phyloP scores from a whole-genome alignment of 1,140 invertebrate species.

The Phocides pigmalion region DNA sequence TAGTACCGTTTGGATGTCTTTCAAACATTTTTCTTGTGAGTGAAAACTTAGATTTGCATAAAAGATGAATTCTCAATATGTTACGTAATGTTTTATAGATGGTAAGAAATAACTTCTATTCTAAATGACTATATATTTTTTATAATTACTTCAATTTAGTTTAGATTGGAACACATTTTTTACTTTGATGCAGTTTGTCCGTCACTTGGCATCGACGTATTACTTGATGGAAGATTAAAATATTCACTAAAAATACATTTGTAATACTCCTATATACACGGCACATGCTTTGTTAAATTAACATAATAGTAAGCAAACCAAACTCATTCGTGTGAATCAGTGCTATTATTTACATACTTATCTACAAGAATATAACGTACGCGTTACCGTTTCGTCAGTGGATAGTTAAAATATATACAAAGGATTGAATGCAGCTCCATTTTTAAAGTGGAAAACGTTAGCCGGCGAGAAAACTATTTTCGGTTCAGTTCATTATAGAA shows the following conservation, averaged over 20 bases:
- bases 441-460: conserved; percentile 8
- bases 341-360: conserved; percentile 77
- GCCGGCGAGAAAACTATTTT: conserved; percentile 17
- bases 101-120: too few relatives aligned
- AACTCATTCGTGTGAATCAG: conserved; percentile 53
- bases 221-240: conserved; percentile 22
- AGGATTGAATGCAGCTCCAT: conserved; percentile 19
- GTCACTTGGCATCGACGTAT: conserved; percentile 44
- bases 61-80: too few relatives aligned
- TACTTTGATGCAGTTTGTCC: too few relatives aligned
- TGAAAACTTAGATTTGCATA: too few relatives aligned
- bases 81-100: too few relatives aligned
- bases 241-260: conserved; percentile 40
- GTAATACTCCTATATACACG: conserved; percentile 71
- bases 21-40: too few relatives aligned
- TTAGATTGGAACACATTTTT: too few relatives aligned
- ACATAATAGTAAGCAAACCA: conserved; percentile 53
- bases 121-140: too few relatives aligned
- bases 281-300: conserved; percentile 64
- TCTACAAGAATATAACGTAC: conserved; percentile 72
- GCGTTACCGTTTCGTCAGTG: conserved; percentile 50
- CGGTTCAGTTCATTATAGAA: conserved; percentile 15
- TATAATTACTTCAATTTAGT: too few relatives aligned
- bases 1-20: too few relatives aligned
- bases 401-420: conserved; percentile 19